These are phyloP conservation scores for Alloscopus bannaensis DNA, from an alignment of 2,888 invertebrate genomes.

Conservation along the genomic window DNA sequence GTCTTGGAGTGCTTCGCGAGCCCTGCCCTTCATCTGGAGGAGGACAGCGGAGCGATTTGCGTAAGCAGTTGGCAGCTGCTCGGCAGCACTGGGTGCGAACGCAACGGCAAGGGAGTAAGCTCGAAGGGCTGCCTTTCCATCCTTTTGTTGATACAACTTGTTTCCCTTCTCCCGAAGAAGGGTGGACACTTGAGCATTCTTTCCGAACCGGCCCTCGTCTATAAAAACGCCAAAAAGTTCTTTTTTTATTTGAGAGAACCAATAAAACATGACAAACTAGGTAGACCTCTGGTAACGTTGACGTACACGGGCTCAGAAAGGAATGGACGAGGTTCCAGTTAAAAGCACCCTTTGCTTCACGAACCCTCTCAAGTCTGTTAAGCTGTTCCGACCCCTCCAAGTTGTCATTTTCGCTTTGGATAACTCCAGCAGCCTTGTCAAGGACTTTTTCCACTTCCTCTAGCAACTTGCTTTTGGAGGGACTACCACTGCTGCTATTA, in stretches of 20 bases:
- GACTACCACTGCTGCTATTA: too few species aligned
- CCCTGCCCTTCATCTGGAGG: conserved; percentile 1
- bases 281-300: too few species aligned
- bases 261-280: too few species aligned
- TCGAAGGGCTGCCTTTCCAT: conserved; percentile 60
- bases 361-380: conserved; percentile 34
- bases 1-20: conserved; percentile 59
- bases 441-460: too few species aligned
- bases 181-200: conserved; percentile 27
- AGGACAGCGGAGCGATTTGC: conserved; percentile 53
- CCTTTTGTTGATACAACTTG: conserved; percentile 62
- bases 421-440: background rate
- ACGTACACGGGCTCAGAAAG: background rate
- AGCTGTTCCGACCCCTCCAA: too few species aligned
- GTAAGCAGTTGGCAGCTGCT: conserved; percentile 50
- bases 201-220: conserved; percentile 30
- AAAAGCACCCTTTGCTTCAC: conserved; percentile 10
- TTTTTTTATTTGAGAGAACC: background rate
- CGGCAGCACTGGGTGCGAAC: conserved; percentile 60
- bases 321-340: conserved; percentile 4
- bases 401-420: background rate
- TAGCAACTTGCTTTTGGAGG: background rate
- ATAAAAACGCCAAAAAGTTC: conserved; percentile 7
- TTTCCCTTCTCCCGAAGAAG: conserved; percentile 60
- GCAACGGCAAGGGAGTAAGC: conserved; percentile 68